These are phyloP conservation scores for Cyclophora albipunctata DNA, from an alignment of 2,888 invertebrate species.

Conservation along the genomic window DNA sequence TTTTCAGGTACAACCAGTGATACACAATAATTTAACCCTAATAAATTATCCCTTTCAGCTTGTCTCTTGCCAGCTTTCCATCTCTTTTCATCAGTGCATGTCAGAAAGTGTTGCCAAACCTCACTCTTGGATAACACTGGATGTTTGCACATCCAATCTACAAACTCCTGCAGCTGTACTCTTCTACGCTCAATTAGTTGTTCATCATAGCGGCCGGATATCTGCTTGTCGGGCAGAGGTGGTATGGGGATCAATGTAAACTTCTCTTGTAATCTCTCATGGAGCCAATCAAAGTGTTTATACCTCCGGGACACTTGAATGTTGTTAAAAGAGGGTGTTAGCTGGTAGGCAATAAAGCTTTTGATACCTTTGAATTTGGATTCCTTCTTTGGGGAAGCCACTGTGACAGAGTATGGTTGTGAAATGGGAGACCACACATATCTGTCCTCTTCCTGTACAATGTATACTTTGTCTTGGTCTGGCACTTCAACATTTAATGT, in stretches of 20 bases:
- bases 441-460: conserved; percentile 82
- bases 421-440: conserved; percentile 85
- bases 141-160: conserved; percentile 97
- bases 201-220: conserved; percentile 97
- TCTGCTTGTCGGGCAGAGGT: conserved; percentile 98
- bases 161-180: conserved; percentile 95
- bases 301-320: conserved; percentile 95
- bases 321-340: conserved; percentile 95
- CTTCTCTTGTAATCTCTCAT: conserved; percentile 94
- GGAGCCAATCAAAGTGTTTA: conserved; percentile 99
- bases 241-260: conserved; percentile 96
- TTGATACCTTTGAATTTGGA: conserved; percentile 98
- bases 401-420: conserved; percentile 87
- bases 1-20: conserved; percentile 90
- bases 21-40: conserved; percentile 93
- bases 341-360: conserved; percentile 96
- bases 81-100: conserved; percentile 96
- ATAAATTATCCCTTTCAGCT: conserved; percentile 94
- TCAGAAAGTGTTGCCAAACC: conserved; percentile 97
- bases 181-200: conserved; percentile 96
- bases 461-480: conserved; percentile 82
- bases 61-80: conserved; percentile 98
- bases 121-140: conserved; percentile 93
- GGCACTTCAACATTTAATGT: conserved; percentile 80
- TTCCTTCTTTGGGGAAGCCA: conserved; percentile 97